Conservation (phyloP, 1,140 invertebrate species). For the Calliphora vicina region DNA sequence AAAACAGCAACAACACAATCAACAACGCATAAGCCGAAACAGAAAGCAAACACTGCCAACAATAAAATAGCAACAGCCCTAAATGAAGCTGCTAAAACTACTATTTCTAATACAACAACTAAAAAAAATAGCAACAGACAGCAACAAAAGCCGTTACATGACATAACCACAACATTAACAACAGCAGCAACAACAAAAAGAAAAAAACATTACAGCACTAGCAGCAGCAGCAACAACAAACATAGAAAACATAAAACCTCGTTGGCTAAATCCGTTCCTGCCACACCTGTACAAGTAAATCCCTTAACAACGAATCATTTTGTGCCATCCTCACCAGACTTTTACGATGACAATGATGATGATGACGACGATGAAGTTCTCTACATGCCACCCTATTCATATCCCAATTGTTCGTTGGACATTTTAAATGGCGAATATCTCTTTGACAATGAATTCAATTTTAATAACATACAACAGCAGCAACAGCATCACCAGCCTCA, state of each 20-base stretch:
- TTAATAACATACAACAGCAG: not conserved
- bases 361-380: conserved; percentile 31
- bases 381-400: conserved; percentile 39
- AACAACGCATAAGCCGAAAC: conserved; percentile 17
- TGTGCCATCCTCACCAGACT: conserved; percentile 44
- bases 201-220: conserved; percentile 9
- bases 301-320: conserved; percentile 47
- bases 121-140: not conserved
- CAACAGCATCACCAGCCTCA: not conserved
- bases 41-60: conserved; percentile 22
- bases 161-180: conserved; percentile 28
- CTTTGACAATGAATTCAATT: not conserved
- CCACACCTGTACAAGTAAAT: conserved; percentile 57
- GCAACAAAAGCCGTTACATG: conserved; percentile 32
- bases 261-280: conserved; percentile 56
- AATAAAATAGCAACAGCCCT: not conserved
- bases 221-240: conserved; percentile 41
- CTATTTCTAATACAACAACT: not conserved
- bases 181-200: conserved; percentile 38
- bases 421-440: conserved; percentile 4
- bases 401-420: conserved; percentile 37
- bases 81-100: conserved; percentile 17
- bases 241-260: conserved; percentile 29
- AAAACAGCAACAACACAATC: conserved; percentile 30
- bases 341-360: conserved; percentile 41